Evolutionary conservation across 2,113 vertebrate species (phyloP).

Genomic region (Peromyscus leucopus): DNA sequence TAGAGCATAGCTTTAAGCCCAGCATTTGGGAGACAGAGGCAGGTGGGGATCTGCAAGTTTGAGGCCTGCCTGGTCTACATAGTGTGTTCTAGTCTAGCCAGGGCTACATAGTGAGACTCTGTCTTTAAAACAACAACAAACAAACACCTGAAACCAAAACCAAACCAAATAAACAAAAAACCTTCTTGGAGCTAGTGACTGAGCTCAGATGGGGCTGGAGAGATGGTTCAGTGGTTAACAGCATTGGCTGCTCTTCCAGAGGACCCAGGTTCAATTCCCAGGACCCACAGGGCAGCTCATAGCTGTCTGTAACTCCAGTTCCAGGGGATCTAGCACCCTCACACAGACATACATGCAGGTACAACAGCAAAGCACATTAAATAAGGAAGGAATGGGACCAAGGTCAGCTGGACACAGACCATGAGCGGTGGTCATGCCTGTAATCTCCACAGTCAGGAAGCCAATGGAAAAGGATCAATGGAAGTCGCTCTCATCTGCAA

Average conservation of each 20-base stretch:
- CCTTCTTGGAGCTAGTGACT: not conserved
- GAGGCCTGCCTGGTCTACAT: not conserved
- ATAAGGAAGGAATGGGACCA: not conserved
- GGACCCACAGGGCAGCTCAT: not conserved
- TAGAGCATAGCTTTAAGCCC: not conserved
- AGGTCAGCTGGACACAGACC: not conserved
- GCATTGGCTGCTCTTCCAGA: not conserved
- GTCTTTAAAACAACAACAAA: no score
- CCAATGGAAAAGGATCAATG: not conserved
- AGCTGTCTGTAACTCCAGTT: not conserved
- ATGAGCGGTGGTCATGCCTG: no score
- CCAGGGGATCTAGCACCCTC: not conserved
- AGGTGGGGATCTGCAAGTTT: not conserved
- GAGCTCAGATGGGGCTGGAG: not conserved
- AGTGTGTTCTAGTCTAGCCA: not conserved
- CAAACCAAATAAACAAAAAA: not conserved
- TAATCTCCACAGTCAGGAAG: not conserved
- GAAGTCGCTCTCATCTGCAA: no score
- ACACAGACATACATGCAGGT: not conserved
- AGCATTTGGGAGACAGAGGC: not conserved
- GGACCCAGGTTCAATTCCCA: not conserved
- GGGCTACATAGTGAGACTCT: not conserved
- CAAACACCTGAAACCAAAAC: not conserved
- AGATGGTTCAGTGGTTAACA: not conserved
- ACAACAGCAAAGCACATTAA: not conserved